Conservation (phyloP, 2,888 invertebrate genomes). For the Strigamia transsilvanica region DNA sequence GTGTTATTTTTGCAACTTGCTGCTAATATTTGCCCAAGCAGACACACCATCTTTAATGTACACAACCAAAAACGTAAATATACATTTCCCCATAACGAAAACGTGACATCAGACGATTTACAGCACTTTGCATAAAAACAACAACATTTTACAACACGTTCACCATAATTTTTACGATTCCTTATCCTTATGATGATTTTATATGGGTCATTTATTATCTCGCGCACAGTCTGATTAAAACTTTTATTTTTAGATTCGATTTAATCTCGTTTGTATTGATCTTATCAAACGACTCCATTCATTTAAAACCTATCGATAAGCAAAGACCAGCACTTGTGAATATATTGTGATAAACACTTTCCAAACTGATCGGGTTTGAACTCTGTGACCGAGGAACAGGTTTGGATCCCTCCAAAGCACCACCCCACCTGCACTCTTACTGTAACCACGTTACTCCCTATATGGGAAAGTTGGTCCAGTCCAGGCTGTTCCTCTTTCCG, state of each 20-base stretch:
- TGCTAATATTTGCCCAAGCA: background rate
- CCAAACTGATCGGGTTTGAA: constrained; percentile 8
- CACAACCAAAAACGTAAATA: background rate
- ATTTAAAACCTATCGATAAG: background rate
- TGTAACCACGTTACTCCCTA: constrained; percentile 8
- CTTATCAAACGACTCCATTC: background rate
- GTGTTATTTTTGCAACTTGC: background rate
- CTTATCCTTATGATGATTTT: too few relatives aligned
- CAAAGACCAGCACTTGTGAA: background rate
- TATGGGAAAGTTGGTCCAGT: background rate
- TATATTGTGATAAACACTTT: background rate
- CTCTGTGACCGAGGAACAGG: constrained; percentile 3
- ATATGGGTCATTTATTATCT: too few relatives aligned
- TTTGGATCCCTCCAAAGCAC: background rate
- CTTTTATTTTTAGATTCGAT: too few relatives aligned
- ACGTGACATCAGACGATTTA: too few relatives aligned
- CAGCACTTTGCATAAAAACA: too few relatives aligned
- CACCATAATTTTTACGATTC: too few relatives aligned
- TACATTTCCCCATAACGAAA: background rate
- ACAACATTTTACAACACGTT: too few relatives aligned
- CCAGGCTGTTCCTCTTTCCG: background rate
- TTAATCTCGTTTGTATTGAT: background rate
- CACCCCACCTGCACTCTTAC: background rate
- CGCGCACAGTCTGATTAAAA: too few relatives aligned
- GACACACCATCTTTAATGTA: background rate